phyloP scores from a whole-genome alignment of 2,888 invertebrate genomes.

The Epinotia demarniana region DNA sequence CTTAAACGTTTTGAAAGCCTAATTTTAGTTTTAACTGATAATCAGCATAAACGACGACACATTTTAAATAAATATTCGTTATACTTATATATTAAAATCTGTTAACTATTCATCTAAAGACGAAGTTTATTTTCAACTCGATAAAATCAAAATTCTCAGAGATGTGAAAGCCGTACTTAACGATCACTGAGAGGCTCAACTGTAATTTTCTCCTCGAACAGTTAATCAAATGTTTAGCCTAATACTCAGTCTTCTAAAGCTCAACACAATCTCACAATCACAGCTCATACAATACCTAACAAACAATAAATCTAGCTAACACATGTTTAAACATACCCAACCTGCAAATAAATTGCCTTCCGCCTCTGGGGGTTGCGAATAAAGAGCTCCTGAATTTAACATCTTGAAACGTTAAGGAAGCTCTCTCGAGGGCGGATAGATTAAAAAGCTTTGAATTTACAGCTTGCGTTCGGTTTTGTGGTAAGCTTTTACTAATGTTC shows the following conservation, averaged over 20 bases:
- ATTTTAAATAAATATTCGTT: too few species aligned
- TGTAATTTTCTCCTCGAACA: too few species aligned
- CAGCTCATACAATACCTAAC: background rate
- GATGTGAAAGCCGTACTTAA: too few species aligned
- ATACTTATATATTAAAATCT: too few species aligned
- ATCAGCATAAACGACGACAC: too few species aligned
- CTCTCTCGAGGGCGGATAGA: slow-evolving; percentile 27
- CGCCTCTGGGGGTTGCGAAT: slow-evolving; percentile 7
- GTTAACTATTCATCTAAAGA: too few species aligned
- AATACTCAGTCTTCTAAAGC: background rate
- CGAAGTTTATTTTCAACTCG: too few species aligned
- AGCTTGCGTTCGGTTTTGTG: slow-evolving; percentile 10
- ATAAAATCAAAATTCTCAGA: too few species aligned
- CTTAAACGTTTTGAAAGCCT: too few species aligned
- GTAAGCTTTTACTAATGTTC: slow-evolving; percentile 2
- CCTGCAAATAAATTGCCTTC: slow-evolving; percentile 24
- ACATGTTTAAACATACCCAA: slow-evolving; percentile 18
- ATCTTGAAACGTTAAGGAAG: slow-evolving; percentile 26
- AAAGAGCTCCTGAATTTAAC: slow-evolving; percentile 35
- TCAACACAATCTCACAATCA: background rate
- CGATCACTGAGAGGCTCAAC: too few species aligned
- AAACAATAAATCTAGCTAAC: background rate
- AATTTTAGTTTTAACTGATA: too few species aligned
- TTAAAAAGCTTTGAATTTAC: slow-evolving; percentile 33
- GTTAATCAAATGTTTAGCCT: background rate